Base-by-base conservation (phyloP, 2,888 invertebrate species). In the Polia nebulosa region DNA sequence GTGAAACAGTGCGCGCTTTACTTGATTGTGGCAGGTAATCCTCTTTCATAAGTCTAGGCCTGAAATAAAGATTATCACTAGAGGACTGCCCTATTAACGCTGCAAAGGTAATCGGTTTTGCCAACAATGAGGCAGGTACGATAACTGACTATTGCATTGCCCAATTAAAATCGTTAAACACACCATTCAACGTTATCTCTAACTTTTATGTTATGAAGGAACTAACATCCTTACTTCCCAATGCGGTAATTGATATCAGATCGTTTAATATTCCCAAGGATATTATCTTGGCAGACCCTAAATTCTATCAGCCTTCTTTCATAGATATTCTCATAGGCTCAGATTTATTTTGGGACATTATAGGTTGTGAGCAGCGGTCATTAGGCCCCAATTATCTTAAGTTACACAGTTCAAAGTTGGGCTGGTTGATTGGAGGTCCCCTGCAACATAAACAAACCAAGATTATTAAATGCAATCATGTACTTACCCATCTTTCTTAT, bases 101-200 rank as follows among this genome's bases (percentile, higher is more conserved):
- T 36, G 9, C 11, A 55, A 39, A 36, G 25, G 17, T 55, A 39
- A 39, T 53, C 22, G 53, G 53, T 53, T 53, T 34, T 53, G 34
- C 15, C 55, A 56, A 27, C 56, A 56, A 56, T 56, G 39, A 56
- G 2, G 56, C 56, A 39, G 56, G 56, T 25, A 41, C 25, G 11
- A 39, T 39, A n/a, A 41, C 41, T n/a, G 25, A 55, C 25, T 53
- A 53, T 53, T 53, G 53, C 36, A 53, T 53, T 53, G 22, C 53
- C 34, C 41, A 41, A 41, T 41, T n/a, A n/a, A 41, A 41, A 41
- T 41, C 17, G 8, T 41, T 41, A n/a, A 41, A 41, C 7, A n/a
- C 41, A n/a, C 41, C 17, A n/a, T 41, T 41, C 41, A 41, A 41
- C 41, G 41, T 41, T 7, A 41, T 41, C 8, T 41, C 41, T 41